Percentiles rank a stretch among this genome's conserved stretches.
Evolutionary conservation across 1,140 invertebrate genomes (phyloP).

Genomic region (Orius insidiosus): DNA sequence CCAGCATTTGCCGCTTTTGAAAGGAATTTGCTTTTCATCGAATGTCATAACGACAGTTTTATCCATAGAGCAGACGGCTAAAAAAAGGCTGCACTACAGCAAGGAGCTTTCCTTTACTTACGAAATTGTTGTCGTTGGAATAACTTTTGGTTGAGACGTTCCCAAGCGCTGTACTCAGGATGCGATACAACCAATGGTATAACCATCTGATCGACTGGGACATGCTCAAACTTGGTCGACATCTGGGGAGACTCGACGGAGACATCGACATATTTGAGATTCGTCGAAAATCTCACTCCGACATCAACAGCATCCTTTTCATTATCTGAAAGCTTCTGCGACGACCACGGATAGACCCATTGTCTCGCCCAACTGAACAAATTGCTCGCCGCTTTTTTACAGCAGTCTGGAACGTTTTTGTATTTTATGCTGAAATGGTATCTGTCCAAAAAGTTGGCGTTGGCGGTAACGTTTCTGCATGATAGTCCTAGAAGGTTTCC

Average conservation of each 20-base stretch:
- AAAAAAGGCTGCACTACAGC: constrained; percentile 20
- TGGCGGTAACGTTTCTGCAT: constrained; percentile 33
- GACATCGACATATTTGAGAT: constrained; percentile 27
- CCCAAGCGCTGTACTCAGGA: constrained; percentile 24
- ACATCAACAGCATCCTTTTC: constrained; percentile 30
- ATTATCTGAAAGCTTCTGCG: constrained; percentile 18
- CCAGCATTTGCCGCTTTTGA: constrained; percentile 35
- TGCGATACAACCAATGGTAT: constrained; percentile 27
- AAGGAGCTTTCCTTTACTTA: constrained; percentile 25
- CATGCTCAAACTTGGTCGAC: constrained; percentile 25
- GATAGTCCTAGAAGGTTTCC: constrained; percentile 32
- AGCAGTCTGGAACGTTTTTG: constrained; percentile 24
- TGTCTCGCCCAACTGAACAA: constrained; percentile 15
- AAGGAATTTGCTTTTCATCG: constrained; percentile 35
- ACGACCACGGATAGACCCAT: constrained; percentile 12
- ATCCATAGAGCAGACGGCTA: constrained; percentile 42
- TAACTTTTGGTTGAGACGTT: constrained; percentile 26
- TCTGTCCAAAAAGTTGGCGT: constrained; percentile 30
- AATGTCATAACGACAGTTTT: constrained; percentile 35
- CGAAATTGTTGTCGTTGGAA: constrained; percentile 25
- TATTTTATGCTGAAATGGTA: constrained; percentile 28
- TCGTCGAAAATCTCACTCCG: constrained; percentile 25
- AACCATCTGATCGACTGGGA: constrained; percentile 24
- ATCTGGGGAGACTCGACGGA: constrained; percentile 26
- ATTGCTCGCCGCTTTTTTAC: constrained; percentile 19